These are phyloP conservation scores for Crotalus tigris DNA, from an alignment of 2,113 vertebrate species.

Conservation along the genomic window DNA sequence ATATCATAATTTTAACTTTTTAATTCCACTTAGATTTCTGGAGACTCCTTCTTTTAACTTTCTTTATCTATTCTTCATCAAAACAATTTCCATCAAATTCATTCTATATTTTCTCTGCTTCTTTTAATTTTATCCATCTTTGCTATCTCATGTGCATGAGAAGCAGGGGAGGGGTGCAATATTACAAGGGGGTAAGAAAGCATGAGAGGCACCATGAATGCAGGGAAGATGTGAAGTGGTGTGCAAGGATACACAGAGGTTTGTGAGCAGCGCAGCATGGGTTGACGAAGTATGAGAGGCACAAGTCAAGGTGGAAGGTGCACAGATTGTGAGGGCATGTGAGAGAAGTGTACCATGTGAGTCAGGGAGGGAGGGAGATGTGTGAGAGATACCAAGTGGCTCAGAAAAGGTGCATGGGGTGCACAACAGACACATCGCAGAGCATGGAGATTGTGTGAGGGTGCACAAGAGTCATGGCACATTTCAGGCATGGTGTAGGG, in stretches of 20 bases:
- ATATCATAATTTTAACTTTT: background rate
- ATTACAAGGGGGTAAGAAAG: background rate
- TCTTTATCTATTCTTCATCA: background rate
- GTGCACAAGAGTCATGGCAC: background rate
- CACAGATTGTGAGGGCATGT: background rate
- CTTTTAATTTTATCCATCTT: background rate
- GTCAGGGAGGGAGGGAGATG: background rate
- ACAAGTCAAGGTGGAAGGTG: background rate
- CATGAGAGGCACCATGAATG: background rate
- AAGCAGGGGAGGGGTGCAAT: background rate
- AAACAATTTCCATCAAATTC: background rate
- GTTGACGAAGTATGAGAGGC: background rate
- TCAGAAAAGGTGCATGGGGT: background rate
- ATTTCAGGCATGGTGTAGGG: background rate
- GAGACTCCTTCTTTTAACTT: background rate
- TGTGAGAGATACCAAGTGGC: background rate
- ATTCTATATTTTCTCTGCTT: background rate
- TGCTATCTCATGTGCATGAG: background rate
- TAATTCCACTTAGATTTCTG: background rate
- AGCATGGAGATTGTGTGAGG: background rate
- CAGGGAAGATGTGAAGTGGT: background rate
- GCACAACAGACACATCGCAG: background rate
- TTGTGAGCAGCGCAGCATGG: background rate
- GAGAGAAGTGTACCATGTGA: background rate
- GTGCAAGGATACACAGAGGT: background rate